Evolutionary conservation across 2,113 vertebrate genomes (phyloP).

Genomic region (Petaurus breviceps): DNA sequence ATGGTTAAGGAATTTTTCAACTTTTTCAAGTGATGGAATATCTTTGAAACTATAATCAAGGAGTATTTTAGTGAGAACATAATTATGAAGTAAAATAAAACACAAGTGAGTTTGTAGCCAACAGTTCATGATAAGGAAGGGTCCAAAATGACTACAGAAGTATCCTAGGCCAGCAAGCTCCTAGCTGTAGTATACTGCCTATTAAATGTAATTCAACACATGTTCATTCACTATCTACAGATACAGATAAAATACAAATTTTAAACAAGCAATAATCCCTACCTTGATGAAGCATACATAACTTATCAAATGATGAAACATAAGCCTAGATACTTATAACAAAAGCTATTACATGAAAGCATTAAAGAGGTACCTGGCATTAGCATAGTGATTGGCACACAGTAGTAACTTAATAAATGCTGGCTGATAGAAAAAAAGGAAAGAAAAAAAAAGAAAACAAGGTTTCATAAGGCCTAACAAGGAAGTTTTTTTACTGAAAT

Average conservation of each 20-base stretch:
- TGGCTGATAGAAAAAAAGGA: not conserved
- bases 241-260: not conserved
- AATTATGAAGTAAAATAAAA: not conserved
- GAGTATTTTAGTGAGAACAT: not conserved
- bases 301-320: not conserved
- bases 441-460: not conserved
- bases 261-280: not conserved
- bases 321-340: not conserved
- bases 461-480: not conserved
- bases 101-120: not conserved
- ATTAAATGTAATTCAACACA: not conserved
- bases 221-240: not conserved
- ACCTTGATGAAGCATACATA: not conserved
- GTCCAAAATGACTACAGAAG: not conserved
- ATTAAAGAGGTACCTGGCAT: not conserved
- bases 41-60: conserved; percentile 5
- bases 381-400: not conserved
- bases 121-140: not conserved
- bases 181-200: not conserved
- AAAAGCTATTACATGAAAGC: not conserved
- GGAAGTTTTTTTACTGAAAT: not conserved
- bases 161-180: not conserved
- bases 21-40: not conserved
- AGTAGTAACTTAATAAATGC: not conserved
- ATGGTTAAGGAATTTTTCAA: not conserved